These are phyloP conservation scores for Ectropis crepuscularia DNA, from an alignment of 2,888 invertebrate genomes.

Conservation along the genomic window DNA sequence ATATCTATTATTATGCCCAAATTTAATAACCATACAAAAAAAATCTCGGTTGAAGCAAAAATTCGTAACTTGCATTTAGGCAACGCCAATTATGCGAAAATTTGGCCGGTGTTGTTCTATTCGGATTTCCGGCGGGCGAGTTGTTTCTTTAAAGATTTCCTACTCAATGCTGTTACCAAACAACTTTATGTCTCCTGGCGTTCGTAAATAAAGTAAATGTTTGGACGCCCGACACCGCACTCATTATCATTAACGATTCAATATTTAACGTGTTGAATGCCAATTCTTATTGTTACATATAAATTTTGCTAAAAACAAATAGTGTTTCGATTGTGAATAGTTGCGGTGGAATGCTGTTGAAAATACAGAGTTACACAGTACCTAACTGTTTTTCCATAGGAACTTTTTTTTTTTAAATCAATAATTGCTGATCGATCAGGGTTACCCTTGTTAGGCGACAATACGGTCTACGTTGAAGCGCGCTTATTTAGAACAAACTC, in stretches of 20 bases:
- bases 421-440: too few species aligned
- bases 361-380: conserved; percentile 10
- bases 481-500: too few species aligned
- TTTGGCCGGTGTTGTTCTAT: neutral
- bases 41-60: too few species aligned
- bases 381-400: too few species aligned
- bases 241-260: conserved; percentile 54
- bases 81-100: too few species aligned
- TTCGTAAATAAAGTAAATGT: conserved; percentile 54
- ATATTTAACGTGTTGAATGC: conserved; percentile 55
- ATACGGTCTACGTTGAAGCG: too few species aligned
- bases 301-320: conserved; percentile 51
- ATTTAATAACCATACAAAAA: too few species aligned
- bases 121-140: neutral
- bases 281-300: conserved; percentile 53
- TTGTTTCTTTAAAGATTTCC: neutral
- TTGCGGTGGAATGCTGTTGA: conserved; percentile 38
- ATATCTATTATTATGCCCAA: too few species aligned
- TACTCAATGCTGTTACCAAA: conserved; percentile 22
- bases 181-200: conserved; percentile 34
- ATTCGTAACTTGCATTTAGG: too few species aligned
- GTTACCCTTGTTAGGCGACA: too few species aligned
- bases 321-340: conserved; percentile 46
- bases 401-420: too few species aligned
- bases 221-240: conserved; percentile 51